Evolutionary conservation across 2,113 vertebrate genomes (phyloP), one percentile per base, ranked within the genome.

Genomic region (Emberiza fucata): DNA sequence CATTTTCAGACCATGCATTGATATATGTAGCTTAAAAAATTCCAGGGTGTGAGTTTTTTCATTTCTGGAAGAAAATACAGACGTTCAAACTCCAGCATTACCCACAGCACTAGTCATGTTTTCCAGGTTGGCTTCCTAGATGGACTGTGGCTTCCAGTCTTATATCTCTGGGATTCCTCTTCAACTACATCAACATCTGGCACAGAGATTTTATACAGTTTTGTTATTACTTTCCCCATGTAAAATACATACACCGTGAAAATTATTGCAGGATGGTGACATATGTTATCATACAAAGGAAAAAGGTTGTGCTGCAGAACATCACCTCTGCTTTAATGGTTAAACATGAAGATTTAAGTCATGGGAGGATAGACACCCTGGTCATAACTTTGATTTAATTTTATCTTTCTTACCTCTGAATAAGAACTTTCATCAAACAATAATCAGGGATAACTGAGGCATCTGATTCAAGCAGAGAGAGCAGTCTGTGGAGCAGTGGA

Each of bases 101-200:
- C 37, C 86, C 86, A 75, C 64, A 88, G 60, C 64, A 53, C 40
- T 77, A 66, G 64, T 96, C 82, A 86, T 75, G 68, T 84, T 94
- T 96, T 97, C 96, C 95, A 93, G 44, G 44, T 42, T 88, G 92
- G 68, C 60, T 88, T 95, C 56, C 56, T 95, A 47, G 59, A 80
- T 48, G 57, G 73, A 80, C 63, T 73, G 81, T 86, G 71, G 85
- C 64, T 96, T 96, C 35, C 39, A 94, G 47, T 86, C 45, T 91
- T 18, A 5, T 86, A 75, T 75, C 64, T 95, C 31, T 78, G 79
- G 76, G 90, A 94, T 94, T 95, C 88, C 14, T 93, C 68, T 92
- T 93, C 48, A 76, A 18, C 48, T 91, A 61, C 84, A 60, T 93
- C 86, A 92, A n/a, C n/a, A 88, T 90, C 85, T 96, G 90, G 88